These are phyloP conservation scores for Psittacula cyanocephala DNA, from an alignment of 2,113 vertebrate species.

Conservation along the genomic window DNA sequence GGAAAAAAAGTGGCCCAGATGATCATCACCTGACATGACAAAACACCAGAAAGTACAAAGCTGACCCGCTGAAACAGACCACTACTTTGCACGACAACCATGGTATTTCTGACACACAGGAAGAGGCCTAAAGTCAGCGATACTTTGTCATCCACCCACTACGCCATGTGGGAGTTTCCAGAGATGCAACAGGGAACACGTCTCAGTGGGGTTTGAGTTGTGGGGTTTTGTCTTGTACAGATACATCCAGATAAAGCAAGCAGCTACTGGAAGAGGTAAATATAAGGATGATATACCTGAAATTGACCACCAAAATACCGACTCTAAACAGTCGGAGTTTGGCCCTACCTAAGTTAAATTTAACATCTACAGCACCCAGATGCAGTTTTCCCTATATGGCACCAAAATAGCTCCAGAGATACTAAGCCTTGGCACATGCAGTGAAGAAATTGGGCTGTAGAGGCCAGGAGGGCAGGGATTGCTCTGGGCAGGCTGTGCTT, in stretches of 20 bases:
- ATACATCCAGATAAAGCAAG: neutral
- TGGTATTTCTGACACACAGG: neutral
- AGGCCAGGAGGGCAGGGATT: neutral
- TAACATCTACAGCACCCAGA: neutral
- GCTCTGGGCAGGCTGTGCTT: neutral
- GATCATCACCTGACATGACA: neutral
- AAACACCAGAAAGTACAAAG: neutral
- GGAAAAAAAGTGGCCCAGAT: neutral
- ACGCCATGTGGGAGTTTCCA: neutral
- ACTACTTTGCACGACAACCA: neutral
- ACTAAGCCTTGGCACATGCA: neutral
- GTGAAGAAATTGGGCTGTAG: neutral
- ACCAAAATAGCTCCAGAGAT: neutral
- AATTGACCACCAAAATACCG: neutral
- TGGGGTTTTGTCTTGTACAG: fast-evolving
- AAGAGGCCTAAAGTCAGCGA: neutral
- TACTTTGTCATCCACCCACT: neutral
- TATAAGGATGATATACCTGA: neutral
- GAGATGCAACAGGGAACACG: neutral
- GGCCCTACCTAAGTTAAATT: neutral
- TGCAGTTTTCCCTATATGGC: neutral
- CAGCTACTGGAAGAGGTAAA: neutral
- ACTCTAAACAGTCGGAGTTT: neutral
- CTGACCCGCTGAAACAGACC: neutral
- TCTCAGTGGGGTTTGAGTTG: neutral